Percentiles rank a stretch among this genome's conserved stretches.
These are phyloP conservation scores for Tachycineta bicolor DNA, from an alignment of 2,113 vertebrate genomes.

Conservation along the genomic window DNA sequence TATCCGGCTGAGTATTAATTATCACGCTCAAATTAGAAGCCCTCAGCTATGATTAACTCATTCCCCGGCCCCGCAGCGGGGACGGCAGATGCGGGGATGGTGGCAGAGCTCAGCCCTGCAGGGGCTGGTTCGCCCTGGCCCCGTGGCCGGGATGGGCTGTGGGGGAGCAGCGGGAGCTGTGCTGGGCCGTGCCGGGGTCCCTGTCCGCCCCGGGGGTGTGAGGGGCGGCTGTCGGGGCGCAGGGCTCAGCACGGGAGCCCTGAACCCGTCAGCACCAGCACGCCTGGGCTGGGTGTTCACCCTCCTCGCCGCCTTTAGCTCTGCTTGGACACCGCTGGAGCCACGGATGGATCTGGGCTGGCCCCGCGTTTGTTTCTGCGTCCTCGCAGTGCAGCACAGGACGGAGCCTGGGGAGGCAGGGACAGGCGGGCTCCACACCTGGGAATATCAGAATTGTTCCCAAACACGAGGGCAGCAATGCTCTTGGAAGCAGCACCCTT, in stretches of 20 bases:
- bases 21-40: neutral
- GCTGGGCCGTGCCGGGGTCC: neutral
- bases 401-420: neutral
- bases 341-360: fast-evolving
- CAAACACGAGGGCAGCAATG: neutral
- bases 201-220: too few relatives aligned
- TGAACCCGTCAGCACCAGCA: neutral
- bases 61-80: fast-evolving
- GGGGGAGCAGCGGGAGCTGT: neutral
- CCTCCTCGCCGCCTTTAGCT: neutral
- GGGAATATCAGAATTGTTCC: neutral
- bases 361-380: fast-evolving
- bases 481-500: neutral
- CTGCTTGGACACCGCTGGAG: neutral
- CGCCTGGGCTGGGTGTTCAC: fast-evolving
- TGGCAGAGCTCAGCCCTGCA: neutral
- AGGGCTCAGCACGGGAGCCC: neutral
- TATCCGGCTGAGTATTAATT: neutral
- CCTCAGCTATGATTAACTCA: fast-evolving
- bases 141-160: neutral
- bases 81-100: fast-evolving
- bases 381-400: fast-evolving
- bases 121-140: neutral
- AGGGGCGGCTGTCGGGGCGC: fast-evolving
- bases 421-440: fast-evolving